A percentile compares a stretch with the other conserved stretches of the same genome.
Evolutionary conservation across 2,797 vertebrate genomes (phyloP).

Genomic region (Peromyscus eremicus): DNA sequence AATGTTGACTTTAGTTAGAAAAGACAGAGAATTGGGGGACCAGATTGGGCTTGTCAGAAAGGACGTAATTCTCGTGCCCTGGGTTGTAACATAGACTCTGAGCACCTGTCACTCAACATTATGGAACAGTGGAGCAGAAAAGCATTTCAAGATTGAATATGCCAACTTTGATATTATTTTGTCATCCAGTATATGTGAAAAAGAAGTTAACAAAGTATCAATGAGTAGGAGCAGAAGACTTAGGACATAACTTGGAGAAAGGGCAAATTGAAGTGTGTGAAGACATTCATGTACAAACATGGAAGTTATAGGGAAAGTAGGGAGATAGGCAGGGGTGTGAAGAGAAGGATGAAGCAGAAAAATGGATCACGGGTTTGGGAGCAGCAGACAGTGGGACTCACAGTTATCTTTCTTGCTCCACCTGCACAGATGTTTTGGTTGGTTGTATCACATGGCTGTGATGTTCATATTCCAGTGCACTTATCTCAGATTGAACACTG

Average conservation of each 20-base stretch:
- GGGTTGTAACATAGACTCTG: neutral
- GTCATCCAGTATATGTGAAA: neutral
- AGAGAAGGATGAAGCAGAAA: neutral
- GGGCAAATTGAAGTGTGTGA: neutral
- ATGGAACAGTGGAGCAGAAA: neutral
- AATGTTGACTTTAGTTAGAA: neutral
- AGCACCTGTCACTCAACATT: neutral
- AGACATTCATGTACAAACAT: too few species aligned
- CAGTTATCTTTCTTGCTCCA: neutral
- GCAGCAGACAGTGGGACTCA: neutral
- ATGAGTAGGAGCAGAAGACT: neutral
- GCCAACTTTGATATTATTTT: neutral
- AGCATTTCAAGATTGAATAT: neutral
- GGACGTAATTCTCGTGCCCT: neutral
- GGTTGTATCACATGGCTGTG: neutral
- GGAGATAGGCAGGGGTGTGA: neutral
- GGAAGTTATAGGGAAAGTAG: neutral
- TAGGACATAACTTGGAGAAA: neutral
- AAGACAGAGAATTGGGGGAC: neutral
- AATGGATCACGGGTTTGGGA: neutral
- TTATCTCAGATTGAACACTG: neutral
- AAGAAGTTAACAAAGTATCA: neutral
- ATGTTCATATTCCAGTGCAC: neutral
- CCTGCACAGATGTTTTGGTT: neutral
- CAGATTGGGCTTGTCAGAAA: neutral